phyloP scores from a whole-genome alignment of 1,140 invertebrate species.

The Tetranychus cinnabarinus region DNA sequence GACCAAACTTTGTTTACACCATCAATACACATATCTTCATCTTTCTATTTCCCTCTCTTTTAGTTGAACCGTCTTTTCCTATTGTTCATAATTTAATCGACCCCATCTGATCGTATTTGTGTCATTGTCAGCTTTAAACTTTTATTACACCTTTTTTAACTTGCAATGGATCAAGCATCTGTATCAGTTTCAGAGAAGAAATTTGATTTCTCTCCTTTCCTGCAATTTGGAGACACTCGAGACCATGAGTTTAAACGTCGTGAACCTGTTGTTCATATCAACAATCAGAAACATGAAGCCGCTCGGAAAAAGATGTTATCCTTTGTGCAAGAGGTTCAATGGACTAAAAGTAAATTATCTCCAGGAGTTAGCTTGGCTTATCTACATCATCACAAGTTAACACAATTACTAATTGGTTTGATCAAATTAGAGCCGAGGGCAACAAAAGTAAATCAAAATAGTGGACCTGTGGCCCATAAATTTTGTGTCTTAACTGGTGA shows the following conservation, averaged over 20 bases:
- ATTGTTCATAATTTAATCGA: too few species aligned
- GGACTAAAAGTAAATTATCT: neutral
- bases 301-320: neutral
- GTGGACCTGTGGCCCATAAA: neutral
- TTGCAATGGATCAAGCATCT: too few species aligned
- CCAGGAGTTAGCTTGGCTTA: neutral
- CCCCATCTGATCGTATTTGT: too few species aligned
- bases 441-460: neutral
- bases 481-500: neutral
- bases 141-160: too few species aligned
- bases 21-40: too few species aligned
- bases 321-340: neutral
- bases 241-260: neutral
- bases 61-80: too few species aligned
- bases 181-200: too few species aligned
- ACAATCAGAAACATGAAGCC: neutral
- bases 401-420: neutral
- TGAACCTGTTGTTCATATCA: neutral
- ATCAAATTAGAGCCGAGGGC: neutral
- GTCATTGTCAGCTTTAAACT: too few species aligned
- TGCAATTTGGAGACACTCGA: neutral
- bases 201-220: neutral
- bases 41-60: too few species aligned
- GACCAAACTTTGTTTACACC: too few species aligned
- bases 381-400: neutral